These are phyloP conservation scores for Oreotrochilus melanogaster DNA, from an alignment of 2,113 vertebrate species.

Conservation along the genomic window DNA sequence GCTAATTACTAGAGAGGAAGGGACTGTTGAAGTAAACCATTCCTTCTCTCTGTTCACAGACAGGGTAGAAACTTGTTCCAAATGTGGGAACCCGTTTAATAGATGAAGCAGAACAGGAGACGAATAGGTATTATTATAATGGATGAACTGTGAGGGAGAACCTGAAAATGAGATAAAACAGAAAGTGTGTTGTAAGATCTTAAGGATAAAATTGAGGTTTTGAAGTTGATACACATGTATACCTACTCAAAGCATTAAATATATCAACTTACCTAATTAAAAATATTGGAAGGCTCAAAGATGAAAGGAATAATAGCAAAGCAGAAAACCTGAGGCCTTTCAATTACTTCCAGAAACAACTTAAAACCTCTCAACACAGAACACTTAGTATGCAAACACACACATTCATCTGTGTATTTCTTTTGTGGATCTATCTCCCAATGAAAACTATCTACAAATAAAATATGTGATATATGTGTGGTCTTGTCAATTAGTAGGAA, in stretches of 20 bases:
- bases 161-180: neutral
- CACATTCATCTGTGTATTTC: rapidly evolving
- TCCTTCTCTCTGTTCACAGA: neutral
- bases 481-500: neutral
- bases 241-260: neutral
- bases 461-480: neutral
- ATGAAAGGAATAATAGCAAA: neutral
- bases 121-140: neutral
- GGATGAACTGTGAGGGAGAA: neutral
- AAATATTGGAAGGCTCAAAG: neutral
- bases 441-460: neutral
- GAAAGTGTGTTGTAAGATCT: neutral
- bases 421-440: neutral
- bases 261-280: neutral
- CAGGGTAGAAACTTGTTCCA: neutral
- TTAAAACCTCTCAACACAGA: neutral
- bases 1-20: neutral
- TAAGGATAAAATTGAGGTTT: neutral
- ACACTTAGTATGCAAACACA: neutral
- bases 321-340: neutral
- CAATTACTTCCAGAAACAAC: neutral
- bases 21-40: neutral
- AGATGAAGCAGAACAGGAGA: neutral
- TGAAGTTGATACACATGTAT: neutral
- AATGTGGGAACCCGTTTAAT: neutral